Evolutionary conservation across 2,797 vertebrate species (phyloP).

Genomic region (Oophaga sylvatica): DNA sequence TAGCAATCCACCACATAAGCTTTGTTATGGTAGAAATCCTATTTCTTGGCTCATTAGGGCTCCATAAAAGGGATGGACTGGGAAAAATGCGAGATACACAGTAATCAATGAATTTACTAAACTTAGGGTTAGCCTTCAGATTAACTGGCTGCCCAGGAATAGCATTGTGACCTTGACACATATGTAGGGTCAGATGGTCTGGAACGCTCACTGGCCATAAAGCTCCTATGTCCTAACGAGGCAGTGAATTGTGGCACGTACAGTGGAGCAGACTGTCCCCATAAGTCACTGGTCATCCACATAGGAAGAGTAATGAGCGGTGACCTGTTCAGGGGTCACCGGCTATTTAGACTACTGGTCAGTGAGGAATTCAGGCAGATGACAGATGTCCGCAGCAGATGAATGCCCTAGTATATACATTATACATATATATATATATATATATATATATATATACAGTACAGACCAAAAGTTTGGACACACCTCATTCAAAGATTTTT

Average conservation of each 20-base stretch:
- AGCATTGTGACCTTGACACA: background rate
- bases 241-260: background rate
- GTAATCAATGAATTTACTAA: background rate
- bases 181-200: background rate
- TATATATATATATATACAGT: too few species aligned
- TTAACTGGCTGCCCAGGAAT: background rate
- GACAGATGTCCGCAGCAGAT: constrained; percentile 25
- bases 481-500: too few species aligned
- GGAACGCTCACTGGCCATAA: background rate
- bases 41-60: background rate
- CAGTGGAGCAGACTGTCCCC: background rate
- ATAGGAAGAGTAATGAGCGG: background rate
- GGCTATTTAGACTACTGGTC: constrained; percentile 1
- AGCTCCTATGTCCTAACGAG: background rate
- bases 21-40: background rate
- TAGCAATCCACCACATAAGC: background rate
- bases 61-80: background rate
- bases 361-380: constrained; percentile 10
- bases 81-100: background rate
- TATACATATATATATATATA: background rate
- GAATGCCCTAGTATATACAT: background rate
- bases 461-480: too few species aligned
- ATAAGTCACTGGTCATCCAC: constrained; percentile 1
- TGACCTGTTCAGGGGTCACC: constrained; percentile 18
- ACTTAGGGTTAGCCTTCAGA: constrained; percentile 10